phyloP scores from a whole-genome alignment of 2,113 vertebrate genomes.

The Melospiza georgiana region DNA sequence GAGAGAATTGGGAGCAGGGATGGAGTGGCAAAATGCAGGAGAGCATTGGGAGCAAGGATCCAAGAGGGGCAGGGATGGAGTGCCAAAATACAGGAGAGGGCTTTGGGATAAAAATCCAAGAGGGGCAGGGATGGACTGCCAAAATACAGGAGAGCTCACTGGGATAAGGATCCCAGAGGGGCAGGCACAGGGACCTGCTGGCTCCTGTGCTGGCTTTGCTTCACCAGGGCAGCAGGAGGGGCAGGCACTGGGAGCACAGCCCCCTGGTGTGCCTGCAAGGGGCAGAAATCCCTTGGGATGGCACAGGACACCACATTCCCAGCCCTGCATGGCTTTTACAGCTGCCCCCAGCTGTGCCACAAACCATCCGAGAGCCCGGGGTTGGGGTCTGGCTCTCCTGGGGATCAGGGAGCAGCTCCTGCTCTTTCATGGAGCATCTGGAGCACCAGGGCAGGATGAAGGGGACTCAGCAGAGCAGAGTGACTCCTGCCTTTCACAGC shows the following conservation, averaged over 20 bases:
- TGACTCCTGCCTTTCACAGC: background rate
- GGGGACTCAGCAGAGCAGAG: background rate
- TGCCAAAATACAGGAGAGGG: background rate
- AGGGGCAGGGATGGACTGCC: background rate
- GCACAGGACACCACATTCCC: background rate
- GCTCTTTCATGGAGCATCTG: background rate
- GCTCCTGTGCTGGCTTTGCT: background rate
- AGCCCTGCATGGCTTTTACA: background rate
- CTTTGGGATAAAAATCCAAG: background rate
- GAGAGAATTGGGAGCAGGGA: background rate
- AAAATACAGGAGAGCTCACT: accelerated
- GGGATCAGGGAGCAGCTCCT: background rate
- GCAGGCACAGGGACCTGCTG: background rate
- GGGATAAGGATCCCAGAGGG: background rate
- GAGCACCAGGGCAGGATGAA: background rate
- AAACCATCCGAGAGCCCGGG: background rate
- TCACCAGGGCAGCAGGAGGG: background rate
- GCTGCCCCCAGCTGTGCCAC: background rate
- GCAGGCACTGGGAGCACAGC: background rate
- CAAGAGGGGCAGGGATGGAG: background rate
- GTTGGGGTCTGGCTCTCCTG: background rate
- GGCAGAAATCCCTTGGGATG: background rate
- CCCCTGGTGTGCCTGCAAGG: background rate
- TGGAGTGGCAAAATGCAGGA: background rate
- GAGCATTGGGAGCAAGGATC: background rate